Base-by-base conservation (phyloP, 2,113 vertebrate species). In the Bothrops jararaca region DNA sequence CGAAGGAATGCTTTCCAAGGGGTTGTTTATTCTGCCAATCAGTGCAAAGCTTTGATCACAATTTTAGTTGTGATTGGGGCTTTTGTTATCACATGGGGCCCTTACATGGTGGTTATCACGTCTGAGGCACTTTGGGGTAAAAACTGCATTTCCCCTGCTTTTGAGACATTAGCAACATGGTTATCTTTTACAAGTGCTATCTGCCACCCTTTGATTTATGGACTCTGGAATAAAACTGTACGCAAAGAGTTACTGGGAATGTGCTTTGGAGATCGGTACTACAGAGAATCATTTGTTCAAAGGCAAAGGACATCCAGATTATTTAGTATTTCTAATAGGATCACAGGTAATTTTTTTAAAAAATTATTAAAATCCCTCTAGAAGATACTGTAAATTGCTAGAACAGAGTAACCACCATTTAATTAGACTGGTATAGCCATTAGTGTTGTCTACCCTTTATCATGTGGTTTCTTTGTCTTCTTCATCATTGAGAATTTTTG, bases 221-320 rank as follows among this genome's bases (percentile, higher is more conserved):
- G 99, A 11, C 96, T 99, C 89, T 99, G 99, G 99, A 99, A 99
- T 96, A 99, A 99, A 97, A 99, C 99, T 0, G 99, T 99, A 26
- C 98, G 99, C 93, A 99, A 99, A 96, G 99, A 99, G 48, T 98
- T 99, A 2, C 97, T 99, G 93, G 98, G 99, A 60, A 99, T 99
- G 98, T 99, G 99, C 96, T 99, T 99, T 3, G 99, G 99, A 39
- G 99, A 99, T 94, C 98, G 99, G 15, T 99, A 99, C 94, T 99
- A 99, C 94, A 97, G 99, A 15, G 99, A 99, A 95, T 98, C 99
- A 0, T 99, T 99, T 13, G 98, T 98, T 42, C 99, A 98, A 15
- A 97, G 98, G 0, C 99, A 98, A 6, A 97, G 99, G 92, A 99
- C 98, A 0, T 98, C 98, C 0, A 97, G 99, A 85, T 98, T 99